These are phyloP conservation scores for Piprites chloris DNA, from an alignment of 2,113 vertebrate species.

Conservation along the genomic window DNA sequence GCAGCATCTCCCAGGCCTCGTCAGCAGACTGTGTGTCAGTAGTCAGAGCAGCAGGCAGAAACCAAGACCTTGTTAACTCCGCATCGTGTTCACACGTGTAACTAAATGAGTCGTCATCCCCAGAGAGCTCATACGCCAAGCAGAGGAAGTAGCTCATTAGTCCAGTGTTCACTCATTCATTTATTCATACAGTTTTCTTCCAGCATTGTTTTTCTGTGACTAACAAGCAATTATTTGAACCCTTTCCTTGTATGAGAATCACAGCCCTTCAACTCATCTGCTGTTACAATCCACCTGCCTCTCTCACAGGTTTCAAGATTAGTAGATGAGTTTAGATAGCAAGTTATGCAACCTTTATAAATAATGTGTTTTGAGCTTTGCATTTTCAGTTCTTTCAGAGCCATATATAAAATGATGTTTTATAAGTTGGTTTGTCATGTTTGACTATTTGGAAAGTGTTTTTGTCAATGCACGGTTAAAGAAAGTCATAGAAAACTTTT, in stretches of 20 bases:
- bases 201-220: slow-evolving; percentile 48
- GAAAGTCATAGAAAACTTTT: background rate
- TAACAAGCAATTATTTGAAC: slow-evolving; percentile 47
- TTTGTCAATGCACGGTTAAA: background rate
- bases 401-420: background rate
- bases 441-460: background rate
- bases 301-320: background rate
- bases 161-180: background rate
- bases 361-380: background rate
- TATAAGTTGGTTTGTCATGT: background rate
- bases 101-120: background rate
- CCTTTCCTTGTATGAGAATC: slow-evolving; percentile 12
- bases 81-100: background rate
- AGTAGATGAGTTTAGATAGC: background rate
- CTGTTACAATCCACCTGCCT: background rate
- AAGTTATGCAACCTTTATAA: background rate
- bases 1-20: background rate
- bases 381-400: background rate
- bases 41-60: background rate
- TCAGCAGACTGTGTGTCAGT: background rate
- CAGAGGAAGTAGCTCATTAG: slow-evolving; percentile 38
- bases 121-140: background rate
- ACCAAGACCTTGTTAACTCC: background rate
- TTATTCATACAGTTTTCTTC: slow-evolving; percentile 29
- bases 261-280: background rate